Evolutionary conservation across 1,140 invertebrate species (phyloP), one percentile per base, ranked within the genome.

Genomic region (Lordiphosa collinella): DNA sequence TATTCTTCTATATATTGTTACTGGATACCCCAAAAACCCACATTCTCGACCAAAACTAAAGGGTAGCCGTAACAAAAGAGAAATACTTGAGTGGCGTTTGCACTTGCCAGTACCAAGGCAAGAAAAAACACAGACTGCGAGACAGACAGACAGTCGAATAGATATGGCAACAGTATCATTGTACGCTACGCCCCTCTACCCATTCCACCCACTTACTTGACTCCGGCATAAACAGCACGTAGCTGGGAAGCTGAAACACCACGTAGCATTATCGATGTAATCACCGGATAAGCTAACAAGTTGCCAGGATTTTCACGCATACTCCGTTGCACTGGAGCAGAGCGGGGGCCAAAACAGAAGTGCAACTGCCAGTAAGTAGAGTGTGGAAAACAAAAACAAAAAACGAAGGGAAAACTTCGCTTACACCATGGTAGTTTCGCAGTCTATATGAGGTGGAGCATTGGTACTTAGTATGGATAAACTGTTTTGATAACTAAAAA

Each of bases 271-370:
- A 87, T 87, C 85, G 86, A 87, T 87, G 85, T 87, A 87, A 87
- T 87, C 85, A 87, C 85, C 85, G 85, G 80, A 87, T 87, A 87
- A 87, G 85, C 85, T 87, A 87, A 87, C 85, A 87, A 87, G 85
- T 87, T 87, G 86, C 66, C 80, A 86, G 79, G 85, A 87, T 87
- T 87, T 84, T 78, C 78, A 84, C 78, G 72, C 78, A 84, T 64
- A 84, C 72, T 76, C 41, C 47, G 18, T 22, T 37, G 47, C 10
- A 25, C 1, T 25, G 9, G 6, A 25, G 22, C 22, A 25, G 6
- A 8, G 13, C 29, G 29, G 34, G 25, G 5, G 13, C 7, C 8
- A 9, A 2, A n/a, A 49, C 10, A 14, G 18, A 7, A 41, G 44
- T 16, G 40, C 37, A 35, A 52, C 52, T 72, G 67, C 67, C 67